These are phyloP conservation scores for Caenorhabditis drosophilae DNA, from an alignment of 2,888 invertebrate genomes.

Conservation along the genomic window DNA sequence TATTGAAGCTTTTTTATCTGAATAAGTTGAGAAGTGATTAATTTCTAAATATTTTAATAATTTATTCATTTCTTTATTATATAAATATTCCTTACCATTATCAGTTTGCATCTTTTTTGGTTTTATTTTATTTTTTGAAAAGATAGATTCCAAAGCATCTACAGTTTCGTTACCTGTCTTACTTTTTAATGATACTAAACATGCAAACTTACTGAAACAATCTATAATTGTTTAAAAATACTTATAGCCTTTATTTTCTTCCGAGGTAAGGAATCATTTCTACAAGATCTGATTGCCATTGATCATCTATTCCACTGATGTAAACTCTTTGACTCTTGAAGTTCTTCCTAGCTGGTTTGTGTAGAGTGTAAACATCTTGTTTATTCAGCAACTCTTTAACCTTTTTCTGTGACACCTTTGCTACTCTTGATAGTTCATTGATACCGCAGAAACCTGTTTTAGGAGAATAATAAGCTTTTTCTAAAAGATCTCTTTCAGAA, in stretches of 20 bases:
- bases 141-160: slow-evolving; percentile 41
- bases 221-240: slow-evolving; percentile 37
- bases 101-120: slow-evolving; percentile 49
- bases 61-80: slow-evolving; percentile 35
- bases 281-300: slow-evolving; percentile 54
- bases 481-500: slow-evolving; percentile 10
- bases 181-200: slow-evolving; percentile 43
- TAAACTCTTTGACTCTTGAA: slow-evolving; percentile 45
- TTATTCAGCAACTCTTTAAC: slow-evolving; percentile 42
- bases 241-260: slow-evolving; percentile 44
- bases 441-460: slow-evolving; percentile 43
- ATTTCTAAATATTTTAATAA: slow-evolving; percentile 41
- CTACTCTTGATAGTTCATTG: slow-evolving; percentile 36
- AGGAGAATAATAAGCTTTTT: slow-evolving; percentile 34
- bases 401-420: slow-evolving; percentile 27
- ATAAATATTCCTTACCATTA: slow-evolving; percentile 51
- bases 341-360: slow-evolving; percentile 46
- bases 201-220: slow-evolving; percentile 51
- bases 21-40: slow-evolving; percentile 39
- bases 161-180: slow-evolving; percentile 52
- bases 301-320: slow-evolving; percentile 38
- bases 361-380: slow-evolving; percentile 50
- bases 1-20: slow-evolving; percentile 47
- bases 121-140: slow-evolving; percentile 37
- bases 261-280: slow-evolving; percentile 49